Evolutionary conservation across 1,140 invertebrate species (phyloP), one percentile per base, ranked within the genome.

Genomic region (Zophobas morio): DNA sequence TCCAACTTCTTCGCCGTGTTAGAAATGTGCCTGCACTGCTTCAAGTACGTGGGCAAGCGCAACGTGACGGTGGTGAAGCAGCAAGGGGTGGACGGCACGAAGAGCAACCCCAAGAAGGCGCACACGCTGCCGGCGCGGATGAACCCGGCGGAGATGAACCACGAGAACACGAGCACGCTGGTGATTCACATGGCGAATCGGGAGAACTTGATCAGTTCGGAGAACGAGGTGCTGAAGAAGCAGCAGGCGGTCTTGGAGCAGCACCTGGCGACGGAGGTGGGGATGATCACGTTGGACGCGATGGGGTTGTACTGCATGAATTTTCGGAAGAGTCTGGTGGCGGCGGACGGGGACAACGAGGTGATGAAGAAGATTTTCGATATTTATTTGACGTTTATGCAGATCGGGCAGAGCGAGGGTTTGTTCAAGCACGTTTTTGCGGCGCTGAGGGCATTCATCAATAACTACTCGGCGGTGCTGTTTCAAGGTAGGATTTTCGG

Each of bases 351-450:
- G 2, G 94, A 96, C 66, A 96, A 96, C 83, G 84, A 90, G 3
- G 88, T 94, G 46, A 95, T 92, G 91, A 91, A 88, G 83, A 95
- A 92, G 87, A 89, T 96, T 6, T 93, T 96, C 75, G 90, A 92
- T 57, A 91, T 97, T 39, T 96, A 98, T 84, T 84, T 99, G n/a
- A 91, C 92, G 2, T 94, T 98, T 80, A 88, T 99, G 6, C 93
- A 95, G 86, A 90, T 95, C 35, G 94, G 96, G 1, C 97, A 98
- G 84, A 97, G 96, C 37, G 97, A 98, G 86, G 92, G 90, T 6
- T 87, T 98, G 35, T 93, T 96, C 80, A 94, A 95, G 80, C 96
- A 98, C 84, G 91, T 97, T 1, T 98, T 99, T 87, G 96, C 96
- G 5, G 93, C 95, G 0, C 87, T 98, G 35, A 90, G 96, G 81